Evolutionary conservation across 1,140 invertebrate genomes (phyloP).

Genomic region (Pentalonia nigronervosa): DNA sequence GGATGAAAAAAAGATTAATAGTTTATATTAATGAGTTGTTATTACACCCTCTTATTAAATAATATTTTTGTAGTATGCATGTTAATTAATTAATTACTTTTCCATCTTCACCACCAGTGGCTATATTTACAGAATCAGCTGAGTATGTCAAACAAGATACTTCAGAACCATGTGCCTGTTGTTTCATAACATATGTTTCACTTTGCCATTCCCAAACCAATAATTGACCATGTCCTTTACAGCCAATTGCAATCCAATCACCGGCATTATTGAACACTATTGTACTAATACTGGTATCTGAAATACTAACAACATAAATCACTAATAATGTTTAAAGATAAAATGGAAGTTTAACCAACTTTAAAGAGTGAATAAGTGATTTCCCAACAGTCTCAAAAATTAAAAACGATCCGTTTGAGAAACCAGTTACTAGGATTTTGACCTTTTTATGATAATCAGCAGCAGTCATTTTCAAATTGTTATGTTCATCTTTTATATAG

Average conservation of each 20-base stretch:
- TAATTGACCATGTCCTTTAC: conserved; percentile 83
- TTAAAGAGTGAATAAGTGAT: conserved; percentile 88
- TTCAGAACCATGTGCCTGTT: conserved; percentile 91
- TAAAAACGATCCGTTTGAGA: conserved; percentile 83
- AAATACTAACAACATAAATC: conserved; percentile 70
- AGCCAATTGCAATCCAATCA: conserved; percentile 94
- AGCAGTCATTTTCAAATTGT: conserved; percentile 73
- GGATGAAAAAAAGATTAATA: too few relatives aligned
- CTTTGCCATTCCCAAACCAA: conserved; percentile 99
- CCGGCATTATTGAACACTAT: conserved; percentile 85
- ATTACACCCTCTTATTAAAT: too few relatives aligned
- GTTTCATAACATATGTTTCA: conserved; percentile 97
- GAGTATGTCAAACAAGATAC: conserved; percentile 91
- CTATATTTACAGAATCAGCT: conserved; percentile 87
- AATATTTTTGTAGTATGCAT: too few relatives aligned
- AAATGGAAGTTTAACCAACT: conserved; percentile 64
- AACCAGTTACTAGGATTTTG: conserved; percentile 83
- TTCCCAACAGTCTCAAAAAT: conserved; percentile 93
- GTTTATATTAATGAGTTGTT: too few relatives aligned
- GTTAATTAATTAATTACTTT: conserved; percentile 69
- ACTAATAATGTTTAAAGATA: conserved; percentile 52
- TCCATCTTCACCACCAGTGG: conserved; percentile 92
- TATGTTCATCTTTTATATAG: conserved; percentile 70
- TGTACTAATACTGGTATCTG: conserved; percentile 80
- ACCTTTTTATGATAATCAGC: conserved; percentile 81